phyloP scores from a whole-genome alignment of 2,113 vertebrate genomes.

The Larimichthys polyactis region DNA sequence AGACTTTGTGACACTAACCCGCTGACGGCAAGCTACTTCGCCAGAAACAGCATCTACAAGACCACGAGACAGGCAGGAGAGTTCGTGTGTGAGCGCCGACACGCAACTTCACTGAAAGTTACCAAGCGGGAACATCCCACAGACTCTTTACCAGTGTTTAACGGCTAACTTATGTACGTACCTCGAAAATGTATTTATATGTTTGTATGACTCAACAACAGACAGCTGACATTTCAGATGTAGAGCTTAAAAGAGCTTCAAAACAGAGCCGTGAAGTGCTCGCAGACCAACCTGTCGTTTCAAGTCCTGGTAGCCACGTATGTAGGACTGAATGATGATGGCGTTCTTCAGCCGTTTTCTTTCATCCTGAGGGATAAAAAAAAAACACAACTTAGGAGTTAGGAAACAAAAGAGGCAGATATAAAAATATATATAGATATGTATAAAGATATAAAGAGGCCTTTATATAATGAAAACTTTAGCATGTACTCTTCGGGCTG shows the following conservation, averaged over 20 bases:
- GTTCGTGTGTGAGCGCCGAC: neutral
- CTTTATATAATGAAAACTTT: neutral
- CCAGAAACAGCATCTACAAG: neutral
- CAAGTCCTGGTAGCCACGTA: constrained; percentile 94
- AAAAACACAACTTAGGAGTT: neutral
- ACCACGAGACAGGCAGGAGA: neutral
- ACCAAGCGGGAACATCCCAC: neutral
- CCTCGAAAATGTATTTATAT: too few relatives aligned
- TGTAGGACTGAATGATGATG: constrained; percentile 96
- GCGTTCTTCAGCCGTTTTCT: constrained; percentile 95
- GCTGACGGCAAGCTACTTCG: neutral
- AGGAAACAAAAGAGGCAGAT: neutral
- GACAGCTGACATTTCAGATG: neutral
- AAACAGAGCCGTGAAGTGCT: neutral
- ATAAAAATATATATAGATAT: too few relatives aligned
- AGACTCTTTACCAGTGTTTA: neutral
- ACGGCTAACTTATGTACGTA: too few relatives aligned
- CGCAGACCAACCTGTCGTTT: constrained; percentile 91
- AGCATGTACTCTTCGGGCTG: neutral
- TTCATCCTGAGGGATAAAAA: constrained; percentile 87
- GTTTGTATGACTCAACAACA: too few relatives aligned
- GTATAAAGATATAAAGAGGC: too few relatives aligned
- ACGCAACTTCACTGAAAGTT: neutral
- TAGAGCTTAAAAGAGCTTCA: neutral
- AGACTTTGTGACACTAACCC: neutral